phyloP scores from a whole-genome alignment of 1,140 invertebrate genomes.

The Neoseiulus cucumeris region DNA sequence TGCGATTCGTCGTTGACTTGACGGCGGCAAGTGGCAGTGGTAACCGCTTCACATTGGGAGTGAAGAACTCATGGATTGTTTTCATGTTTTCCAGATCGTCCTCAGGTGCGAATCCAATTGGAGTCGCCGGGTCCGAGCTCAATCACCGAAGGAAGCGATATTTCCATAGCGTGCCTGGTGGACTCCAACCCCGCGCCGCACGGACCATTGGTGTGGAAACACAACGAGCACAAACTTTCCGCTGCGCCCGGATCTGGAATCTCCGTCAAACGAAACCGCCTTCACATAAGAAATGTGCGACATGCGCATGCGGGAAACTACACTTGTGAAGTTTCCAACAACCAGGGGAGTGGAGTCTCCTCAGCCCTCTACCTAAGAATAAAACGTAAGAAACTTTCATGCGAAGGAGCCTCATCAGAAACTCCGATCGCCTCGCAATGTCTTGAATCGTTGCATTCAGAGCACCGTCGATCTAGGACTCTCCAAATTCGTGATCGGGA shows the following conservation, averaged over 20 bases:
- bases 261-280: background rate
- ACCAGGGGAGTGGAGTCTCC: background rate
- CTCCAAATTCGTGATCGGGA: too few relatives aligned
- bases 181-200: background rate
- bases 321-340: background rate
- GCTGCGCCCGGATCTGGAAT: background rate
- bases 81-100: constrained; percentile 4
- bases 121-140: background rate
- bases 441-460: too few relatives aligned
- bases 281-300: background rate
- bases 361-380: background rate
- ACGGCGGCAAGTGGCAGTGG: too few relatives aligned
- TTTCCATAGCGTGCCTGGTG: background rate
- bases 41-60: too few relatives aligned
- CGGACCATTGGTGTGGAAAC: background rate
- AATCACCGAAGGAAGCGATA: background rate
- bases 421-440: too few relatives aligned
- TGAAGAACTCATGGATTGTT: too few relatives aligned
- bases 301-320: background rate
- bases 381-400: background rate
- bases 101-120: background rate
- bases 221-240: constrained; percentile 8
- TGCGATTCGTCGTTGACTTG: too few relatives aligned
- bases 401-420: background rate
- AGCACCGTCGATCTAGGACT: too few relatives aligned